Evolutionary conservation across 2,113 vertebrate species (phyloP).

Genomic region (Chaenocephalus aceratus): DNA sequence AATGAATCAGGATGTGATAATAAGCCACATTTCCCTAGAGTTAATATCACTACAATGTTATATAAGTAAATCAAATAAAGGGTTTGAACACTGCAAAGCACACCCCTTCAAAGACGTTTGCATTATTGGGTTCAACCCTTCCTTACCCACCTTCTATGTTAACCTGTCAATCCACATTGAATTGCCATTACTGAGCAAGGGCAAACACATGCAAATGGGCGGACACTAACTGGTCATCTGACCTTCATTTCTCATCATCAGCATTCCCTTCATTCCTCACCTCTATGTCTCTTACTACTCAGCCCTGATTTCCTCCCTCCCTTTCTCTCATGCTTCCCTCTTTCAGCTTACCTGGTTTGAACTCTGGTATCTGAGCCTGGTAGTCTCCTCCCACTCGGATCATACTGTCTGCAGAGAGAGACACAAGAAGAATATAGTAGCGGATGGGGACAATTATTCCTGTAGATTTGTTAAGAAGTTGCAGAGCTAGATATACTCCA

Average conservation of each 20-base stretch:
- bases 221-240: not conserved
- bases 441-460: not conserved
- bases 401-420: slow-evolving; percentile 89
- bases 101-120: not conserved
- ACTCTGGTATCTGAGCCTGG: slow-evolving; percentile 93
- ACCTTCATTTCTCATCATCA: slow-evolving; percentile 41
- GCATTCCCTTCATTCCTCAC: slow-evolving; percentile 24
- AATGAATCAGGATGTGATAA: not conserved
- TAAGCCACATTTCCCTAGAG: not conserved
- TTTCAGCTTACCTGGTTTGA: slow-evolving; percentile 88
- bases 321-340: not conserved
- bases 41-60: too few species aligned
- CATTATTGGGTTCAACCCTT: not conserved
- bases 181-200: not conserved
- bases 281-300: slow-evolving; percentile 21
- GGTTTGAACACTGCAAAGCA: not conserved
- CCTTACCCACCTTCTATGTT: not conserved
- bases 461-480: not conserved
- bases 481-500: not conserved
- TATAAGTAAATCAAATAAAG: too few species aligned
- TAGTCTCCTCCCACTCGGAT: slow-evolving; percentile 95
- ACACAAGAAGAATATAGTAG: not conserved
- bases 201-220: not conserved
- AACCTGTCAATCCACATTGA: not conserved
- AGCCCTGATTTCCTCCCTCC: slow-evolving; percentile 17